Base-by-base conservation (phyloP, 2,113 vertebrate genomes). In the Chamaea fasciata region DNA sequence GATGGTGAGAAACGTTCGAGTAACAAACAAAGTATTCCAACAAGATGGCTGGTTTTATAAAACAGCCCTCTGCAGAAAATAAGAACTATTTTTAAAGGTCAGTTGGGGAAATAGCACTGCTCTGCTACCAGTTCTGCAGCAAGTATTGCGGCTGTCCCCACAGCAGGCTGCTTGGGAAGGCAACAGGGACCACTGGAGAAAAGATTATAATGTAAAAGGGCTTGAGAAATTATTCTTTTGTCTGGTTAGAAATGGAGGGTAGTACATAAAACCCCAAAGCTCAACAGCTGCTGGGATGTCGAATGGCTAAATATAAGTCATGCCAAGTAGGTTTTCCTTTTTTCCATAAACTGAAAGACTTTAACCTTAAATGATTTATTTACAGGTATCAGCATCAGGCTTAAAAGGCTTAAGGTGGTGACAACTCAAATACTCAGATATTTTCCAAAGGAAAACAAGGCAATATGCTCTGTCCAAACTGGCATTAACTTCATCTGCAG, bases 51-150 rank as follows among this genome's bases (percentile, higher is more conserved):
- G 4, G 86, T 10, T 90, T 87, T 59, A 27, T 70, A 35, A 83
- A 67, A 26, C 67, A 92, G 69, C 74, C 16, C 69, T 82, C 78
- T 6, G 26, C 1, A 53, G 81, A 69, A 87, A 94, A 73, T 8
- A 35, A 56, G 49, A 76, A 75, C 75, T 74, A 10, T 75, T 65
- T 96, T 55, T 79, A 95, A 96, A 95, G 91, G 96, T 96, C 91
- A 94, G 49, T 0, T 83, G 81, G 47, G 90, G 87, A 76, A 96
- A 74, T 10, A 80, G 53, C 74, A 37, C 53, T 64, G 9, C 62
- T 59, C 65, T 91, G 81, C 77, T 57, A 10, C 81, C 12, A 16
- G 62, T 18, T 79, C 70, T n/a, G 44, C 74, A 62, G 81, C 64
- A 83, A 59, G 63, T 49, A 75, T 22, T 19, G 5, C 1, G 11